Evolutionary conservation across 2,888 invertebrate species (phyloP).

Genomic region (Criorhina ranunculi): DNA sequence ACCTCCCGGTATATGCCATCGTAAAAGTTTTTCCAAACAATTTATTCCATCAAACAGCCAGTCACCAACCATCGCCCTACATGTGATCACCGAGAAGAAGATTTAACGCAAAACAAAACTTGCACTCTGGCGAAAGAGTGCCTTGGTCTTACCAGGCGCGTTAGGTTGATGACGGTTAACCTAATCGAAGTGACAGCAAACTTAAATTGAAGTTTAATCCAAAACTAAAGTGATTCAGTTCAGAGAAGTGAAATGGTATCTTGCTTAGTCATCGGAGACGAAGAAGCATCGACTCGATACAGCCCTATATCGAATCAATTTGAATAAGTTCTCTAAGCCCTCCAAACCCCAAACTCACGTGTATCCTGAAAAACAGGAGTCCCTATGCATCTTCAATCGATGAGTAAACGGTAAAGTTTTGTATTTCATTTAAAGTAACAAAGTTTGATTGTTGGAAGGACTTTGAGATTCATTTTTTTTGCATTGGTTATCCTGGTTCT

Average conservation of each 20-base stretch:
- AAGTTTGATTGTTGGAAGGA: conserved; percentile 43
- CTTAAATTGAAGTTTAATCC: conserved; percentile 76
- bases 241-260: conserved; percentile 38
- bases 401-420: conserved; percentile 50
- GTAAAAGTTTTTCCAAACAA: too few relatives aligned
- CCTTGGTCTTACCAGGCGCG: conserved; percentile 23
- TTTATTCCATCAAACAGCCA: too few relatives aligned
- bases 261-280: background rate
- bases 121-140: background rate
- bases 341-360: background rate
- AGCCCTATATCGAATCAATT: conserved; percentile 65
- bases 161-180: conserved; percentile 68
- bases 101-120: too few relatives aligned
- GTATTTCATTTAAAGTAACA: conserved; percentile 49
- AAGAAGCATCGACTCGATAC: background rate
- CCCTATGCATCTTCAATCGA: conserved; percentile 3
- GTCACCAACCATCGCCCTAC: too few relatives aligned
- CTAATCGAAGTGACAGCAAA: conserved; percentile 75
- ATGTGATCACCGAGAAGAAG: too few relatives aligned
- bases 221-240: conserved; percentile 70
- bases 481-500: conserved; percentile 37
- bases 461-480: conserved; percentile 11
- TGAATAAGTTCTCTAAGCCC: conserved; percentile 55
- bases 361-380: background rate
- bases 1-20: too few relatives aligned